phyloP scores from a whole-genome alignment of 2,113 vertebrate genomes.

The Hemibagrus wyckioides region DNA sequence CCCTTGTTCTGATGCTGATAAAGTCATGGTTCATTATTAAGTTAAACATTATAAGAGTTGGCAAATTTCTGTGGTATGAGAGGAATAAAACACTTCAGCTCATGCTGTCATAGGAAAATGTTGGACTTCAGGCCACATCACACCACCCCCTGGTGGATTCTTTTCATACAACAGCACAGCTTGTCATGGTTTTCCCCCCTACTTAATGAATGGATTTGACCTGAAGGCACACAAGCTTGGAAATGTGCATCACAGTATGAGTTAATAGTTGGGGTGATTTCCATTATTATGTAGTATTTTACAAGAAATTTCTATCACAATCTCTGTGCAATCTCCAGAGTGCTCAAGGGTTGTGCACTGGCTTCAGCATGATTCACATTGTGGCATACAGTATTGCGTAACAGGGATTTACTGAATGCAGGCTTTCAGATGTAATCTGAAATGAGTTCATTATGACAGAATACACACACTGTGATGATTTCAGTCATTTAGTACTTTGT shows the following conservation, averaged over 20 bases:
- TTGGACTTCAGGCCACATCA: background rate
- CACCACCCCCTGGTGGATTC: background rate
- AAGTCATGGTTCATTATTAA: background rate
- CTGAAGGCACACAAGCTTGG: background rate
- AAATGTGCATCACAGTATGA: background rate
- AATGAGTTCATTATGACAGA: background rate
- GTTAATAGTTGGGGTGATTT: background rate
- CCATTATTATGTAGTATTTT: background rate
- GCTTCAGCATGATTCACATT: background rate
- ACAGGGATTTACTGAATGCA: background rate
- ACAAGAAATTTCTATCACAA: background rate
- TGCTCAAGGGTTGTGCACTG: background rate
- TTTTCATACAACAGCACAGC: conserved; percentile 9
- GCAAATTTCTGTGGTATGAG: background rate
- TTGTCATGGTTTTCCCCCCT: background rate
- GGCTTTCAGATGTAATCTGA: background rate
- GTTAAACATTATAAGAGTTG: background rate
- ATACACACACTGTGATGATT: background rate
- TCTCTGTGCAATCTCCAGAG: background rate
- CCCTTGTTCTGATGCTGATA: background rate
- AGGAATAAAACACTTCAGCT: background rate
- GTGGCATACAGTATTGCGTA: background rate
- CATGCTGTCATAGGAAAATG: background rate
- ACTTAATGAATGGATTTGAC: conserved; percentile 1
- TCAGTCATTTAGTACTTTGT: background rate